Percentiles rank a stretch among this genome's conserved stretches.
Conservation (phyloP, 2,113 vertebrate genomes). For the Rattus norvegicus region GRCr8 NC_086039.1:24340001-24340500, state of each 20-base stretch:
- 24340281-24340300: neutral
- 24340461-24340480: neutral
- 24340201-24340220: neutral
- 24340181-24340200: neutral
- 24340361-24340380: constrained; percentile 48
- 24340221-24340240: neutral
- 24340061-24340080: neutral
- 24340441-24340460: too few species aligned
- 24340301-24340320: neutral
- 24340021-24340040: too few species aligned
- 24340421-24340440: constrained; percentile 33
- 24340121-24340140: neutral
- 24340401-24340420: neutral
- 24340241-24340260: neutral
- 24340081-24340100: neutral
- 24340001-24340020: neutral
- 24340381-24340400: neutral
- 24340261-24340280: neutral
- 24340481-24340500: neutral
- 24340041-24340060: neutral
- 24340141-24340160: neutral
- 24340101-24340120: neutral
- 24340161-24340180: neutral
- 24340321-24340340: neutral
- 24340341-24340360: constrained; percentile 50